Conservation (phyloP, 2,888 invertebrate genomes). For the Andrena marginata region DNA sequence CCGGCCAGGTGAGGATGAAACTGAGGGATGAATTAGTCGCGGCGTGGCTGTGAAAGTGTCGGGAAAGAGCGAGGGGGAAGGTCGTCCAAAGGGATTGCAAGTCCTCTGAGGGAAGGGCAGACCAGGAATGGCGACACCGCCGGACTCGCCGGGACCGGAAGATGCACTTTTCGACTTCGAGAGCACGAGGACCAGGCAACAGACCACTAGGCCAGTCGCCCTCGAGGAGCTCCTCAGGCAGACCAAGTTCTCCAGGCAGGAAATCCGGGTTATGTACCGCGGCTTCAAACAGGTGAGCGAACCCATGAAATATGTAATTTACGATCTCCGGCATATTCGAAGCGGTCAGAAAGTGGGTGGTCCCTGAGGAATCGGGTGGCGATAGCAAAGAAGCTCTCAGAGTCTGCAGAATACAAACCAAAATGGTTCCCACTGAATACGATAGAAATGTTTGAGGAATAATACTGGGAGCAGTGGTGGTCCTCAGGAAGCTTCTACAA, state of each 20-base stretch:
- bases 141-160: slow-evolving; percentile 92
- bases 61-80: background rate
- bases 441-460: too few species aligned
- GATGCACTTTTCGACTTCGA: slow-evolving; percentile 95
- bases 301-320: too few species aligned
- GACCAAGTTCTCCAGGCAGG: slow-evolving; percentile 97
- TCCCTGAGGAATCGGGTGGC: too few species aligned
- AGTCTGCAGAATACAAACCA: too few species aligned
- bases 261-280: slow-evolving; percentile 98
- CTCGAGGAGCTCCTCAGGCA: slow-evolving; percentile 96
- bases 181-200: slow-evolving; percentile 89
- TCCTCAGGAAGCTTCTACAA: too few species aligned
- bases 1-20: slow-evolving; percentile 19
- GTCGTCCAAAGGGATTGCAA: background rate
- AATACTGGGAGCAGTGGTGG: too few species aligned
- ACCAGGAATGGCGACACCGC: slow-evolving; percentile 91
- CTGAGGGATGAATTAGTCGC: slow-evolving; percentile 8
- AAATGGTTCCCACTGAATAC: too few species aligned
- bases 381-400: too few species aligned
- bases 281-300: slow-evolving; percentile 96
- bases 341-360: too few species aligned
- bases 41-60: slow-evolving; percentile 20
- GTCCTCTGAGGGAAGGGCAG: slow-evolving; percentile 4
- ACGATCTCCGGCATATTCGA: too few species aligned
- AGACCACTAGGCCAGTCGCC: slow-evolving; percentile 94